Base-by-base conservation (phyloP, 2,113 vertebrate genomes). In the Labeo catla region DNA sequence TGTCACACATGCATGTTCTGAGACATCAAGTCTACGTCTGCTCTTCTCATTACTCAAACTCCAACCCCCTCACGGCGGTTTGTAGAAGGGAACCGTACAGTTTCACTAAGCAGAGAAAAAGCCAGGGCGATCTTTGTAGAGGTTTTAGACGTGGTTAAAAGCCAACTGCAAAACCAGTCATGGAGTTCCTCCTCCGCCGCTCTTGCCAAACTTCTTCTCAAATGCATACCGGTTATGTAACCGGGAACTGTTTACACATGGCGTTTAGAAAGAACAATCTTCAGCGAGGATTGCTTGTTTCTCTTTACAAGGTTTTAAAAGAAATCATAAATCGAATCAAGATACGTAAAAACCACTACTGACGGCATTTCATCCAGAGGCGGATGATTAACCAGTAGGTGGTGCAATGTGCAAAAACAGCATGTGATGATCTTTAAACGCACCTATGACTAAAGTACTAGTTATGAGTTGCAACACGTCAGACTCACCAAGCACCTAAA, bases 351-450 rank as follows among this genome's bases (percentile, higher is more conserved):
- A 28, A 28, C 28, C 28, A 28, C 28, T 28, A 28, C 28, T 28
- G 28, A 28, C 28, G 28, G 28, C 28, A 28, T 28, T 28, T 28
- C 28, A 28, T 28, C 28, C 28, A 28, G 86, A 92, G 89, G 89
- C 49, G 7, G 91, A 59, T 90, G 88, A 94, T 93, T 91, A 95
- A 78, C 94, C 94, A 95, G 94, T 91, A 95, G 95, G 93, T 95
- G 94, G 94, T 91, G 94, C 93, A 84, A 89, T 93, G 86, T 89
- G 76, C 91, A 93, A 88, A 88, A 87, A 23, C 11, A 81, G 57
- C 3, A 19, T 11, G 16, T 34, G 68, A 57, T 45, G 21, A 73
- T 83, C 52, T 70, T 54, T 13, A 68, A 52, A 70, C 8, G 10
- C 15, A 23, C 59, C 21, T 28, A 28, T 65, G 43, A 65, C 59